A percentile compares a stretch with the other conserved stretches of the same genome.
phyloP scores from a whole-genome alignment of 2,113 vertebrate genomes.

The Puma concolor region DNA sequence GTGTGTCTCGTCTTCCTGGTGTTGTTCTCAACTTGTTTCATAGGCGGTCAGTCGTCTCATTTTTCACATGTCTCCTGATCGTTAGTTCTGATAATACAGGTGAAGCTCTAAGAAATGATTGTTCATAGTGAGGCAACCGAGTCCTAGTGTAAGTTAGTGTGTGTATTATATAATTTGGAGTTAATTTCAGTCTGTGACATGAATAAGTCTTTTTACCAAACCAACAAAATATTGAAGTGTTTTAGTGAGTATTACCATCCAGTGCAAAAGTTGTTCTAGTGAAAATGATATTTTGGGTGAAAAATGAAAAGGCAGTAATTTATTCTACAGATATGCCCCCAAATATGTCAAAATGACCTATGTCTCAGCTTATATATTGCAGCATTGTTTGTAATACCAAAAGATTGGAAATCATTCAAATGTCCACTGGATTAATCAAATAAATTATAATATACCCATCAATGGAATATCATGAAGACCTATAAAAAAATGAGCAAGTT shows the following conservation, averaged over 20 bases:
- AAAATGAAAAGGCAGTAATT: conserved; percentile 13
- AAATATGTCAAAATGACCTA: not conserved
- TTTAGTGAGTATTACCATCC: not conserved
- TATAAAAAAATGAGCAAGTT: not conserved
- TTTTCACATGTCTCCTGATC: not conserved
- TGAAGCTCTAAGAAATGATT: not conserved
- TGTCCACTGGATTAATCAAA: not conserved
- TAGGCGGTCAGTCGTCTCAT: not conserved
- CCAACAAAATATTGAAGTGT: conserved; percentile 20
- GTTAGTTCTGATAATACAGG: not conserved
- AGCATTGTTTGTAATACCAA: not conserved
- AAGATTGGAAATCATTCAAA: conserved; percentile 16
- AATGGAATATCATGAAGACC: not conserved
- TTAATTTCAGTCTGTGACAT: not conserved
- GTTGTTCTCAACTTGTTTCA: not conserved
- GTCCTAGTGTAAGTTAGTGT: not conserved
- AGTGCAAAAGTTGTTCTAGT: not conserved
- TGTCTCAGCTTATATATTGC: not conserved
- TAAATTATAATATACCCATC: not conserved
- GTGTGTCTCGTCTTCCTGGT: not conserved
- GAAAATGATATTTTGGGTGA: conserved; percentile 40
- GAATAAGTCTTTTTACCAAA: conserved; percentile 32
- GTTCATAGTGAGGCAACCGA: not conserved
- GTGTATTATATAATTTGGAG: not conserved
- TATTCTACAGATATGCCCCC: not conserved